phyloP scores from a whole-genome alignment of 2,113 vertebrate genomes.

The Mixornis gularis region DNA sequence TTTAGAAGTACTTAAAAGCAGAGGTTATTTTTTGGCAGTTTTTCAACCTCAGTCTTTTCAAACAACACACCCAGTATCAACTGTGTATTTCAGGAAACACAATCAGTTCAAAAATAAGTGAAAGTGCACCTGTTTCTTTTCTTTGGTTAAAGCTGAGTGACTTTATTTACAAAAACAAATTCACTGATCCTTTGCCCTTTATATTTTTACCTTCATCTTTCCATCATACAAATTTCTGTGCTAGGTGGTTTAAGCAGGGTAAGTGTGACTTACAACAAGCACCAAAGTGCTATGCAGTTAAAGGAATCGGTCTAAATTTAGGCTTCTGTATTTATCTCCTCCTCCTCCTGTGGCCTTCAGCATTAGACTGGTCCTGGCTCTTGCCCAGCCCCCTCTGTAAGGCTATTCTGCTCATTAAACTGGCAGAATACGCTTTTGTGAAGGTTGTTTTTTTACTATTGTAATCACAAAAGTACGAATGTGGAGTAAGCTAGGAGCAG shows the following conservation, averaged over 20 bases:
- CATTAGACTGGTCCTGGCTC: neutral
- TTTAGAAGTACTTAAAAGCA: neutral
- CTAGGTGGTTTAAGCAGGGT: neutral
- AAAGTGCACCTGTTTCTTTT: neutral
- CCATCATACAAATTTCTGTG: neutral
- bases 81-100: neutral
- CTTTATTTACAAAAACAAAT: neutral
- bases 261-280: neutral
- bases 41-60: neutral
- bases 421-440: neutral
- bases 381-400: neutral
- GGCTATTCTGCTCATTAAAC: neutral
- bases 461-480: neutral
- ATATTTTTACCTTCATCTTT: neutral
- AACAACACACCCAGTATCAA: neutral
- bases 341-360: neutral
- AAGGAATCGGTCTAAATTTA: constrained; percentile 30
- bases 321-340: constrained; percentile 15
- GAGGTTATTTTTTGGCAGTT: neutral
- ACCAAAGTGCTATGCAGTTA: neutral
- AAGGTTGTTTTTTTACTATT: neutral
- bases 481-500: neutral
- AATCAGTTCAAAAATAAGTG: neutral
- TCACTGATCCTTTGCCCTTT: neutral
- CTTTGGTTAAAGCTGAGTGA: neutral